A percentile compares a stretch with the other conserved stretches of the same genome.
Evolutionary conservation across 1,140 invertebrate species (phyloP).

Genomic region (Globodera rostochiensis): DNA sequence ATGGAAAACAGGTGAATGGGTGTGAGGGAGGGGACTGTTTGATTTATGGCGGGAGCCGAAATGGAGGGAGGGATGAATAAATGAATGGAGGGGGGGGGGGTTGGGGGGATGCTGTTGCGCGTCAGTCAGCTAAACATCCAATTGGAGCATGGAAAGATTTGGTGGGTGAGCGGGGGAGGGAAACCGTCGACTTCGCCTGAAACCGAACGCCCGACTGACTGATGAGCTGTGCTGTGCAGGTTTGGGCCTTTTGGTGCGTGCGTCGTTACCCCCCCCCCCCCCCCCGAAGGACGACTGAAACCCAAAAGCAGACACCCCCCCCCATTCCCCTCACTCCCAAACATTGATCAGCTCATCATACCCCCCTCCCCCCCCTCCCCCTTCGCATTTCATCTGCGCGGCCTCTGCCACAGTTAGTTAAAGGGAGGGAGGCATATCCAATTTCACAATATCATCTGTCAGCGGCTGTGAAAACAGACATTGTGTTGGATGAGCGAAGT

Average conservation of each 20-base stretch:
- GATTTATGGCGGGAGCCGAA: background rate
- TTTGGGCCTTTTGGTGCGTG: background rate
- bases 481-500: background rate
- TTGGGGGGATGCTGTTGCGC: background rate
- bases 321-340: background rate
- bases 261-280: background rate
- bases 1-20: too few relatives aligned
- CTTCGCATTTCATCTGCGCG: background rate
- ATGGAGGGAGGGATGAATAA: background rate
- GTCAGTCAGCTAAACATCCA: background rate
- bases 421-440: background rate
- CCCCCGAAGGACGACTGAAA: background rate
- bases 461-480: constrained; percentile 8
- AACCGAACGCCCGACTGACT: background rate
- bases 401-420: background rate
- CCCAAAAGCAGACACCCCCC: background rate
- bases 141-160: background rate
- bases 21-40: background rate
- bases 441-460: background rate
- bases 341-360: too few relatives aligned
- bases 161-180: too few relatives aligned
- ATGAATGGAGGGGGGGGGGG: background rate
- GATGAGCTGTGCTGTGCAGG: background rate
- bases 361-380: background rate
- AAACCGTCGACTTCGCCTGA: background rate